Conservation (phyloP, 2,888 invertebrate species). For the Polyommatus icarus region DNA sequence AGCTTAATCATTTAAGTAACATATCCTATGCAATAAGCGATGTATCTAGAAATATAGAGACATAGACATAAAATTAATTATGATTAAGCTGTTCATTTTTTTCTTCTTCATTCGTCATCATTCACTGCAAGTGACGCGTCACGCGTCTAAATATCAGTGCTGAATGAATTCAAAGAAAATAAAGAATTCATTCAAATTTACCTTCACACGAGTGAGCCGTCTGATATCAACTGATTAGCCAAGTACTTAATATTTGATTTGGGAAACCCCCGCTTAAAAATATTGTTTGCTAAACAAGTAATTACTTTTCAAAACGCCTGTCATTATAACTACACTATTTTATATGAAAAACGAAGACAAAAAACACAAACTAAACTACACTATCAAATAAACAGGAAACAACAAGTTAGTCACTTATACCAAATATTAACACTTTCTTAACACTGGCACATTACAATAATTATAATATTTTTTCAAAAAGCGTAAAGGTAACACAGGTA, state of each 20-base stretch:
- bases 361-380: too few species aligned
- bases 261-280: background rate
- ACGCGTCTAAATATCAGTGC: too few species aligned
- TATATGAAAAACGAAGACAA: background rate
- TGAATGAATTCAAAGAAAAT: background rate
- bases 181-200: background rate
- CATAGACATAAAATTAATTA: too few species aligned
- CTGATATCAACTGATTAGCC: background rate
- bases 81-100: too few species aligned
- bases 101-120: too few species aligned
- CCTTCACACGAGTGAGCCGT: background rate
- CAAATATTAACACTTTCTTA: background rate
- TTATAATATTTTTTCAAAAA: constrained; percentile 34
- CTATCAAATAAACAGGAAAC: too few species aligned
- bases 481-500: constrained; percentile 71
- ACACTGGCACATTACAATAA: background rate
- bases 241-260: background rate
- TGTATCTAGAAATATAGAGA: too few species aligned
- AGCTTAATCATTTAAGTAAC: too few species aligned
- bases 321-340: background rate
- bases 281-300: background rate
- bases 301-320: background rate
- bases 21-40: too few species aligned
- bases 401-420: background rate
- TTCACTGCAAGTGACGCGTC: too few species aligned